A percentile compares a stretch with the other conserved stretches of the same genome.
Evolutionary conservation across 2,113 vertebrate species (phyloP).

Genomic region (Thalassarche chlororhynchos): DNA sequence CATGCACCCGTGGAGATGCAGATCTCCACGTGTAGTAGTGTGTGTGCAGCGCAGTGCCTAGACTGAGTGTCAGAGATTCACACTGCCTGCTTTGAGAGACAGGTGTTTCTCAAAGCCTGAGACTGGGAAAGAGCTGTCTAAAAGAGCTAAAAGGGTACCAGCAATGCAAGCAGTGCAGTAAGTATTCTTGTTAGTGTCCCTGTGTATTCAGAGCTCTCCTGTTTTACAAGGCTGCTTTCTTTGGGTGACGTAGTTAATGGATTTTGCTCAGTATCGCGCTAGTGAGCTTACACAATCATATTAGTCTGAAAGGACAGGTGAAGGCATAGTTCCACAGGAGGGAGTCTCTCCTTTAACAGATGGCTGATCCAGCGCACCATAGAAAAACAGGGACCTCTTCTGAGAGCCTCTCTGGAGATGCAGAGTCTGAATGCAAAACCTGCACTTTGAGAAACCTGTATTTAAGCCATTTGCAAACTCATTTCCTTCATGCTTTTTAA

Average conservation of each 20-base stretch:
- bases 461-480: background rate
- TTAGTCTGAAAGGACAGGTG: background rate
- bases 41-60: no score
- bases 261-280: background rate
- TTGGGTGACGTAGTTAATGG: no score
- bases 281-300: background rate
- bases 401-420: background rate
- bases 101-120: background rate
- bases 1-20: rapidly evolving
- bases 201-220: background rate
- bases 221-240: background rate
- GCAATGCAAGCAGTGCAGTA: background rate
- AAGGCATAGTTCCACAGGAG: background rate
- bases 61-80: no score
- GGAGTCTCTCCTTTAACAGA: background rate
- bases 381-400: background rate
- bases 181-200: background rate
- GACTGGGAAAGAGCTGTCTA: background rate
- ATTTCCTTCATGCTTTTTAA: background rate
- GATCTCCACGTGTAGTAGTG: background rate
- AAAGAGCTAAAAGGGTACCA: background rate
- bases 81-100: background rate
- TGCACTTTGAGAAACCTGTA: background rate
- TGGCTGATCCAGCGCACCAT: rapidly evolving
- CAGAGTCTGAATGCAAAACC: background rate